Percentiles rank a stretch among this genome's conserved stretches.
These are phyloP conservation scores for Odontocerum albicorne DNA, from an alignment of 2,888 invertebrate genomes.

Conservation along the genomic window DNA sequence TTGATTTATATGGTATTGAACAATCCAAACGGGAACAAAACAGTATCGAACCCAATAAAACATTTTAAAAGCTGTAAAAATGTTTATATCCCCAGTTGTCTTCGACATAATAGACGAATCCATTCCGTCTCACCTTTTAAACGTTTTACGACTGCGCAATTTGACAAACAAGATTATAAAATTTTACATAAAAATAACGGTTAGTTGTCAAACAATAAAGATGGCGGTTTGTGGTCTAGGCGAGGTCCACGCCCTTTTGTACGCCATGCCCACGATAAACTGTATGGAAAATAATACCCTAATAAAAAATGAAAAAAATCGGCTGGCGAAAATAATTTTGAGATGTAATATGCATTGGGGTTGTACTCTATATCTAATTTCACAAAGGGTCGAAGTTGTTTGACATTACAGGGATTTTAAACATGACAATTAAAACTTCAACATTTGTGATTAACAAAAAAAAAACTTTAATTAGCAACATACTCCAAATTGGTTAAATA, in stretches of 20 bases:
- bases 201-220: constrained; percentile 33
- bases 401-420: no score
- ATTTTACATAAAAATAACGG: constrained; percentile 33
- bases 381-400: not conserved
- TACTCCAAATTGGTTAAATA: no score
- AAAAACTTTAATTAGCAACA: no score
- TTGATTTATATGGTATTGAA: no score
- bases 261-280: constrained; percentile 10
- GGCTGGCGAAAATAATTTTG: constrained; percentile 1
- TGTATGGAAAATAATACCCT: constrained; percentile 1
- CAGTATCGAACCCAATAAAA: no score
- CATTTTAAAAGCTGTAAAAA: no score
- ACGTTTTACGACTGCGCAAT: constrained; percentile 28
- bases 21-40: no score
- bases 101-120: constrained; percentile 13
- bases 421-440: no score
- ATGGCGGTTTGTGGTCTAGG: constrained; percentile 34
- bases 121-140: constrained; percentile 23
- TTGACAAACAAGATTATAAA: constrained; percentile 35
- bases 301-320: constrained; percentile 16
- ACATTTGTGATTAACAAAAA: no score
- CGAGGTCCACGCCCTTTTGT: constrained; percentile 32
- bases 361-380: constrained; percentile 16
- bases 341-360: constrained; percentile 1
- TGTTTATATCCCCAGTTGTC: no score